A percentile compares a stretch with the other conserved stretches of the same genome.
These are phyloP conservation scores for Gallinago paraguaiae DNA, from an alignment of 2,113 vertebrate species.

Conservation along the genomic window DNA sequence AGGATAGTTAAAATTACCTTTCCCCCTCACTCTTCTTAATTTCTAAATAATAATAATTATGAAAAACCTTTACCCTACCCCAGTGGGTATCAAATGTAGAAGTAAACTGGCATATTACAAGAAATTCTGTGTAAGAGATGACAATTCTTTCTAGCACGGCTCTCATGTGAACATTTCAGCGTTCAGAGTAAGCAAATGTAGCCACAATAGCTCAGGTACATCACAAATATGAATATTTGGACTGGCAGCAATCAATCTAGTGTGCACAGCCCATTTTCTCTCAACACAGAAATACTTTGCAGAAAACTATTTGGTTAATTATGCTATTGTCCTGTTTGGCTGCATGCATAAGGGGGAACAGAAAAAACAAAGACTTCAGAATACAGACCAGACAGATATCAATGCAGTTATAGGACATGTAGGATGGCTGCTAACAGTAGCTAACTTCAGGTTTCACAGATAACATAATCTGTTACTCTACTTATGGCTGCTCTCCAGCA, in stretches of 20 bases:
- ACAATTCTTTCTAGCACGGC: neutral
- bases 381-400: neutral
- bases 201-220: neutral
- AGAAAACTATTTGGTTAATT: neutral
- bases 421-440: neutral
- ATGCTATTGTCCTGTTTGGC: neutral
- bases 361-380: neutral
- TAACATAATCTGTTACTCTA: neutral
- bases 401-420: neutral
- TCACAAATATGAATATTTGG: neutral
- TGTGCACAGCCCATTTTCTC: neutral
- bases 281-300: neutral
- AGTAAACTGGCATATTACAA: neutral
- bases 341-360: neutral
- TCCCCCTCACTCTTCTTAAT: neutral
- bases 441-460: neutral
- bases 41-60: neutral
- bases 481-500: neutral
- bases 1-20: neutral
- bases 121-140: neutral
- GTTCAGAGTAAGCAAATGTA: neutral
- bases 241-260: neutral
- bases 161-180: neutral
- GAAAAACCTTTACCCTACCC: neutral
- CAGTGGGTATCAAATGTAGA: neutral